Base-by-base conservation (phyloP, 2,113 vertebrate species). In the Oriolus oriolus region DNA sequence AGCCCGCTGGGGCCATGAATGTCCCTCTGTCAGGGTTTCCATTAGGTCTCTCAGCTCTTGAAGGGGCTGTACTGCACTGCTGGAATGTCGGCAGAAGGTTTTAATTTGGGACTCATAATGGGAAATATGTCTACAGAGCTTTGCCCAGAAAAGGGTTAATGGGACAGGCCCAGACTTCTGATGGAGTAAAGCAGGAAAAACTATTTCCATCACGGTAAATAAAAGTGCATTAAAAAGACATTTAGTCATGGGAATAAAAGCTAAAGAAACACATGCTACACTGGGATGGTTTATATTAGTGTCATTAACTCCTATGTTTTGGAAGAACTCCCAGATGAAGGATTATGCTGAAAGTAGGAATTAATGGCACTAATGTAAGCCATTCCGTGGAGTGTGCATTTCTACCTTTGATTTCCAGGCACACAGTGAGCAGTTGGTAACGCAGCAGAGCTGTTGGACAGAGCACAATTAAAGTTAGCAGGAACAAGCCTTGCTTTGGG, bases 311-410 rank as follows among this genome's bases (percentile, higher is more conserved):
- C 87, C 91, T 97, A 16, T 97, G 96, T 98, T 98, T 98, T 98
- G 96, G 90, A 98, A 97, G 97, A 98, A 97, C 95, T 98, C 94
- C 97, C 96, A 98, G 96, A 96, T 98, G 97, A 97, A 98, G 97
- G 95, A 96, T 98, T 98, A 97, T 97, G 86, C 96, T 97, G 93
- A 97, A 96, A 96, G 87, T 81, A 97, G 93, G 92, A 96, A 97
- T 97, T 98, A 98, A 98, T 97, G 95, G 97, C 93, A 96, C 96
- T 97, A 97, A 98, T 97, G 93, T 96, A 98, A 97, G 90, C 94
- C 97, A 97, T 93, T 96, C 94, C 24, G 11, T 74, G 71, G 19
- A 91, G 80, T 57, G 76, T 76, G 70, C 89, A 44, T 85, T 97
- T 93, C 16, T 89, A 88, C 89, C 89, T 88, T 73, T 93, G 82